These are phyloP conservation scores for Lutra lutra DNA, from an alignment of 2,797 vertebrate species.

Conservation along the genomic window DNA sequence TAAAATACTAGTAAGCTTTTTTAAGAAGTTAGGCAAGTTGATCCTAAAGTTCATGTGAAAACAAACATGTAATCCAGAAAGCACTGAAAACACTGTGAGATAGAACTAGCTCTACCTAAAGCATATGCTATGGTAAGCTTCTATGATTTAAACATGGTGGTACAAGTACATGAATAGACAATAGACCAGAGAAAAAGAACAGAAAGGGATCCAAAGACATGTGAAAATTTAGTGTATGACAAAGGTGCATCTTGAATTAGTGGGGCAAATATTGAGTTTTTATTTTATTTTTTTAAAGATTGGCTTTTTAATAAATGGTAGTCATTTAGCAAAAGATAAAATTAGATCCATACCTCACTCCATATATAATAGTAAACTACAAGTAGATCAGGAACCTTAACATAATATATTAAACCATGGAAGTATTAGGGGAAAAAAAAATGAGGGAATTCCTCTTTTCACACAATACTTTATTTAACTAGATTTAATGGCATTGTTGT, in stretches of 20 bases:
- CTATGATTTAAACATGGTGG: neutral
- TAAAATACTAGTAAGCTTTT: neutral
- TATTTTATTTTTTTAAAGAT: neutral
- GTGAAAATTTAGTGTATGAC: neutral
- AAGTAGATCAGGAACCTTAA: neutral
- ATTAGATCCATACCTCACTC: neutral
- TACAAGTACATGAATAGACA: neutral
- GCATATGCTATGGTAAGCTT: neutral
- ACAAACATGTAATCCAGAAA: neutral
- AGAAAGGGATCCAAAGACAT: neutral
- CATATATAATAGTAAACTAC: conserved; percentile 22
- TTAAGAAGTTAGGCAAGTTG: neutral
- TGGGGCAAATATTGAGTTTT: neutral
- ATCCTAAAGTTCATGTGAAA: conserved; percentile 22
- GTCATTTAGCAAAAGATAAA: conserved; percentile 46
- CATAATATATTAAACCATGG: neutral
- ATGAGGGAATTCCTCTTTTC: neutral
- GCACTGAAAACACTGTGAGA: neutral
- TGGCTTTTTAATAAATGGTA: conserved; percentile 22
- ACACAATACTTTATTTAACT: neutral
- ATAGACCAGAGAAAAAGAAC: neutral
- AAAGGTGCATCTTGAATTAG: neutral
- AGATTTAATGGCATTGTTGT: neutral
- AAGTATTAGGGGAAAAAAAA: neutral
- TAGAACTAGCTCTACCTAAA: neutral